Base-by-base conservation (phyloP, 2,797 vertebrate species). In the Rhinella marina region DNA sequence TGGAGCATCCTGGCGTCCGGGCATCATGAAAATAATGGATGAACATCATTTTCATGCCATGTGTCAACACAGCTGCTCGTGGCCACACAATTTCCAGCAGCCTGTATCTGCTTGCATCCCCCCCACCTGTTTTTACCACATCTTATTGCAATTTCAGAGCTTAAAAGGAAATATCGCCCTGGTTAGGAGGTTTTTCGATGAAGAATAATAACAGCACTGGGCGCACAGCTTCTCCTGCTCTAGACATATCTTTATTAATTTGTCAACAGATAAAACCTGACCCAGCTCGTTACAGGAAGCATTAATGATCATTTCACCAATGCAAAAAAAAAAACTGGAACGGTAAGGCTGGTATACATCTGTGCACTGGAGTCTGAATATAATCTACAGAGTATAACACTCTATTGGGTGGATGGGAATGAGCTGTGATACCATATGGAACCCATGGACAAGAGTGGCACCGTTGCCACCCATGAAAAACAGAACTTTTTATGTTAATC, bases 41-140 rank as follows among this genome's bases (percentile, higher is more conserved):
- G 81, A 77, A 78, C 72, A 78, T 83, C 41, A 83, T 83, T 68
- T 83, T 82, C 68, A 25, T 66, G 73, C 72, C 81, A 87, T 83
- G 81, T 83, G 81, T 83, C 81, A 54, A 82, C 73, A 78, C 86
- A 83, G 57, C 81, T 87, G 81, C 86, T 57, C 61, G 21, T 83
- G 73, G 72, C 85, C 29, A 62, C 54, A 75, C 52, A 77, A 68
- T 64, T 76, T 76, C 27, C 56, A 73, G 57, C 54, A 50, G 29
- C 54, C 66, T 19, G n/a, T 13, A 76, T 61, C 72, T 50, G 54
- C 62, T 52, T 70, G n/a, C 85, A 12, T 25, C 48, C 48, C 48
- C 48, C 27, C 48, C n/a, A 41, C 59, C 13, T 23, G 17, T 19
- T 86, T 54, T 62, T 68, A 25, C 64, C 62, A 54, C 41, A 7